These are phyloP conservation scores for Pectinophora gossypiella DNA, from an alignment of 1,140 invertebrate genomes.

Conservation along the genomic window DNA sequence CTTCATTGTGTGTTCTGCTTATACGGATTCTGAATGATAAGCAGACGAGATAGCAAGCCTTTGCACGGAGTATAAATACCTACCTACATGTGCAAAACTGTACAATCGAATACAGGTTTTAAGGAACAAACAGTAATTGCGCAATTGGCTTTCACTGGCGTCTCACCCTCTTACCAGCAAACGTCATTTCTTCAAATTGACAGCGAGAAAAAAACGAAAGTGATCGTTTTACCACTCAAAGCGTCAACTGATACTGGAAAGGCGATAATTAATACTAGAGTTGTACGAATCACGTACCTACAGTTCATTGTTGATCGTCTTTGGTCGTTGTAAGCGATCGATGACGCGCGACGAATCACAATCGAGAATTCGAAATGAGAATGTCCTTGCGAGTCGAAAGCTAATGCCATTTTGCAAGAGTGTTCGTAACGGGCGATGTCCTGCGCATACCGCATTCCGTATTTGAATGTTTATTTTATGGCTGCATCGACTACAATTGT, in stretches of 20 bases:
- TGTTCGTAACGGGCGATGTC: conserved; percentile 34
- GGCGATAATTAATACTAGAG: conserved; percentile 30
- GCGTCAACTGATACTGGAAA: conserved; percentile 22
- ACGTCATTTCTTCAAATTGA: conserved; percentile 16
- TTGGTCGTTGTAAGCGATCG: conserved; percentile 4
- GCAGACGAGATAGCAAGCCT: conserved; percentile 13
- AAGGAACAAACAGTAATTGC: conserved; percentile 26
- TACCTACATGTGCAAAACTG: neutral
- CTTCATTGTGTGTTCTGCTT: conserved; percentile 32
- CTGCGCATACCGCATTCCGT: conserved; percentile 32
- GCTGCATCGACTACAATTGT: too few relatives aligned
- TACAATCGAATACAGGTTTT: neutral
- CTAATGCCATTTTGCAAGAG: conserved; percentile 55
- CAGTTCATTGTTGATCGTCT: neutral
- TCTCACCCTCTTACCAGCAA: conserved; percentile 20
- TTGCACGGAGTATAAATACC: conserved; percentile 6
- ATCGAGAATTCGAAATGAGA: conserved; percentile 26
- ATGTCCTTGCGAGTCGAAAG: conserved; percentile 60
- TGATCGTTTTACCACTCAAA: conserved; percentile 7
- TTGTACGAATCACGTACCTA: conserved; percentile 14
- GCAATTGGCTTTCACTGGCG: conserved; percentile 27
- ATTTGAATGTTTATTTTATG: too few relatives aligned
- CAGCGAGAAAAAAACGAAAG: conserved; percentile 27
- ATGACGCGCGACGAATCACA: conserved; percentile 23
- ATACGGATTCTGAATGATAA: conserved; percentile 34